Evolutionary conservation across 1,140 invertebrate species (phyloP).

Genomic region (Dinoponera quadriceps): DNA sequence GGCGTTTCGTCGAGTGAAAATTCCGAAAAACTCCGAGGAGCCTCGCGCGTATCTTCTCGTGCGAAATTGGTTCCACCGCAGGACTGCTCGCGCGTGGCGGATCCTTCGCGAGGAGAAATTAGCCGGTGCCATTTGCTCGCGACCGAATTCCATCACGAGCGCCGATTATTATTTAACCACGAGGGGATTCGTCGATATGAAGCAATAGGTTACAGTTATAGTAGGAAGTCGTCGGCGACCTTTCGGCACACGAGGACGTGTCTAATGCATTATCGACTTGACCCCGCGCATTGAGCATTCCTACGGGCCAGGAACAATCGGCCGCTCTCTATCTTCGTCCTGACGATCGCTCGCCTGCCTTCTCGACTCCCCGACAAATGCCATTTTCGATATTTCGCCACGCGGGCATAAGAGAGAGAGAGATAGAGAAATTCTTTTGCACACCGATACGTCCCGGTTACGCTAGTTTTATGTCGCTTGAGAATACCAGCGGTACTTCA

Average conservation of each 20-base stretch:
- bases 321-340: neutral
- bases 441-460: neutral
- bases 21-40: no score
- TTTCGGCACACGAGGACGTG: conserved; percentile 76
- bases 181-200: conserved; percentile 59
- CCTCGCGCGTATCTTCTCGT: neutral
- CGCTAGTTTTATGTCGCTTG: neutral
- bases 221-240: conserved; percentile 79
- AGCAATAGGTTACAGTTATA: conserved; percentile 76
- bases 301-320: conserved; percentile 44
- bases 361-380: conserved; percentile 2
- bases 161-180: conserved; percentile 43
- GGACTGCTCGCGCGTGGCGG: conserved; percentile 12
- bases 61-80: neutral
- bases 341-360: neutral
- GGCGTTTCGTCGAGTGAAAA: no score
- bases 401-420: conserved; percentile 15
- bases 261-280: conserved; percentile 69
- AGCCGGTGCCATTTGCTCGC: conserved; percentile 7
- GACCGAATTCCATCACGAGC: conserved; percentile 35
- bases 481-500: no score
- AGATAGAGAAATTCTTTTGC: neutral
- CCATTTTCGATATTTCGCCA: conserved; percentile 32
- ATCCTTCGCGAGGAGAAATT: conserved; percentile 37
- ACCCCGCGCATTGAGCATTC: conserved; percentile 66